Base-by-base conservation (phyloP, 2,888 invertebrate genomes). In the Dione vanillae region DNA sequence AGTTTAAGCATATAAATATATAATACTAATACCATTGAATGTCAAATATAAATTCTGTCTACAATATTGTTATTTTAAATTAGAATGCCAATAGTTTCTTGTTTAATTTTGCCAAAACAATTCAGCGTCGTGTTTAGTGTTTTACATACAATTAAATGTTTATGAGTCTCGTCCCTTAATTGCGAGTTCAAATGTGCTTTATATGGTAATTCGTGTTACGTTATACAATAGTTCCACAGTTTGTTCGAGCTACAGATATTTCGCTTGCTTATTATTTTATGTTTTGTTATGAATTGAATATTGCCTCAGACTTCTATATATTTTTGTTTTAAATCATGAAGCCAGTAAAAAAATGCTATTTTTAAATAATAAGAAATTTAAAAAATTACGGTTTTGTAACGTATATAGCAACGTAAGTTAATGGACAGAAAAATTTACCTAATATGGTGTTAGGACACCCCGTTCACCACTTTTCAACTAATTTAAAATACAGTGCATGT, bases 161-260 rank as follows among this genome's bases (percentile, higher is more conserved):
- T 67, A 74, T 59, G 69, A 67, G 65, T 67, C 69, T 70, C 56
- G 43, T 71, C 67, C 72, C 70, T 72, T 76, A 76, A 76, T 73
- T 74, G 71, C 70, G 70, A 85, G 85, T 81, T 75, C 70, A 71
- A 70, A 78, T 76, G 76, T 78, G 76, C 79, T 78, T 73, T 70
- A 69, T 74, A 74, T 73, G 73, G 71, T 72, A 76, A 74, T 76
- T 70, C 62, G 65, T 65, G 67, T 70, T 67, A 58, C 35, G 51
- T 40, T 66, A 54, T 62, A 74, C 71, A 74, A 72, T 74, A 56
- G 71, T 56, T 58, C 61, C 67, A 49, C 64, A 45, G 71, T 69
- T 68, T 70, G 72, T 74, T 72, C 65, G 61, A 67, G 41, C 59
- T 65, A 58, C 69, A 35, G 62, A 56, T 61, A 67, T 69, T 70